Conservation (phyloP, 2,888 invertebrate genomes). For the Cosmia pyralina region DNA sequence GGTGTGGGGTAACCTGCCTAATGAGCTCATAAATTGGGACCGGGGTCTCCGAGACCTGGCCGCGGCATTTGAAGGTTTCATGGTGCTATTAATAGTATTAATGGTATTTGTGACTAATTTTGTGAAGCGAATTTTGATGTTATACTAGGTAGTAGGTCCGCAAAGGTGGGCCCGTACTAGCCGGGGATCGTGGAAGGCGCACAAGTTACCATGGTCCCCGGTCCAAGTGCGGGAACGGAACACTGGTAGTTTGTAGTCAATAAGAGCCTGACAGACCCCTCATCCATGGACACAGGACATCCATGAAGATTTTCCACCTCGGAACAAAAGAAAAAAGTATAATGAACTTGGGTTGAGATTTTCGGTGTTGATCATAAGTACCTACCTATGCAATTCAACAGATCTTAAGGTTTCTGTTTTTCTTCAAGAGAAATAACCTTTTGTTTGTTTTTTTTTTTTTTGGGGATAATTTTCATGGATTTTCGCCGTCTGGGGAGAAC, state of each 20-base stretch:
- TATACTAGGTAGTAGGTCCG: too few relatives aligned
- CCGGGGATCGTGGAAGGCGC: too few relatives aligned
- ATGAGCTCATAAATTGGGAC: conserved; percentile 74
- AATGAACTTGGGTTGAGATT: not conserved
- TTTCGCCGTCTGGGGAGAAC: too few relatives aligned
- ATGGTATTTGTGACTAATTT: conserved; percentile 49
- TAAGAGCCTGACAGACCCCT: too few relatives aligned
- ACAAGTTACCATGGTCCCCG: too few relatives aligned
- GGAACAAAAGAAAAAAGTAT: too few relatives aligned
- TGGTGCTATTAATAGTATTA: conserved; percentile 37
- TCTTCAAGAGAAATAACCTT: not conserved
- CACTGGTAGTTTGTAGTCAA: too few relatives aligned
- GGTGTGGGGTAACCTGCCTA: conserved; percentile 70
- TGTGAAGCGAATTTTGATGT: not conserved
- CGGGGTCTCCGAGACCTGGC: conserved; percentile 59
- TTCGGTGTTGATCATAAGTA: not conserved
- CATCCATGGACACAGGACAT: too few relatives aligned
- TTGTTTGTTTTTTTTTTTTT: not conserved
- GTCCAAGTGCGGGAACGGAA: too few relatives aligned
- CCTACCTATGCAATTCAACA: not conserved
- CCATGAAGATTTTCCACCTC: too few relatives aligned
- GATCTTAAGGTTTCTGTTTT: not conserved
- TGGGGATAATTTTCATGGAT: not conserved
- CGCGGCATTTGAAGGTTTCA: conserved; percentile 65
- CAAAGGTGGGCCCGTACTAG: too few relatives aligned